Percentiles rank a stretch among this genome's conserved stretches.
Evolutionary conservation across 92 coral and sea anemone species (phyloP).

Genomic region (Palythoa grandis): DNA sequence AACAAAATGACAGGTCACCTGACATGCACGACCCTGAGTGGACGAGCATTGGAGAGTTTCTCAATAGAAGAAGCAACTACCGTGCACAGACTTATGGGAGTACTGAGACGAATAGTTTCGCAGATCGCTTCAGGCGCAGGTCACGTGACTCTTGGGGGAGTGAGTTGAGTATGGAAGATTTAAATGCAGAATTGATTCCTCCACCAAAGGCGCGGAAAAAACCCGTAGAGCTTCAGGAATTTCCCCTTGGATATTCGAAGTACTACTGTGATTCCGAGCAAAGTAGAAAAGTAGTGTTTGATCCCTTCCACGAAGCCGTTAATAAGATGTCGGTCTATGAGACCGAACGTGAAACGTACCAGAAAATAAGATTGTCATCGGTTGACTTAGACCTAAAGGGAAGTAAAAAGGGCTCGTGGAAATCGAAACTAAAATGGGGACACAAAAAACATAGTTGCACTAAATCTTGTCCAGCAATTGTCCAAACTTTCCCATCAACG

Average conservation of each 20-base stretch:
- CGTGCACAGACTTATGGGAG: slow-evolving; percentile 32
- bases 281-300: slow-evolving; percentile 14
- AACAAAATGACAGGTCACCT: slow-evolving; percentile 31
- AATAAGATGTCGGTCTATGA: slow-evolving; percentile 2
- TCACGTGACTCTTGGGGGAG: slow-evolving; percentile 51
- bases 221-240: slow-evolving; percentile 43
- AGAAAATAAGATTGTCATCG: slow-evolving; percentile 7
- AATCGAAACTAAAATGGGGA: slow-evolving; percentile 30
- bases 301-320: slow-evolving; percentile 36
- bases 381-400: slow-evolving; percentile 8
- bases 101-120: slow-evolving; percentile 28
- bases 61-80: slow-evolving; percentile 32
- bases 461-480: slow-evolving; percentile 33
- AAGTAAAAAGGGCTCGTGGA: slow-evolving; percentile 18
- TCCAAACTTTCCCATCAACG: slow-evolving; percentile 29
- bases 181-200: slow-evolving; percentile 1
- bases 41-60: slow-evolving; percentile 41
- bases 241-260: slow-evolving; percentile 41
- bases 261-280: slow-evolving; percentile 28
- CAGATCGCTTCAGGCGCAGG: slow-evolving; percentile 44
- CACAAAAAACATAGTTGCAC: slow-evolving; percentile 7
- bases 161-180: slow-evolving; percentile 19
- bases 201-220: slow-evolving; percentile 31
- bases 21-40: slow-evolving; percentile 42
- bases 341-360: background rate